phyloP scores from a whole-genome alignment of 2,797 vertebrate species.

The Acanthopagrus latus region DNA sequence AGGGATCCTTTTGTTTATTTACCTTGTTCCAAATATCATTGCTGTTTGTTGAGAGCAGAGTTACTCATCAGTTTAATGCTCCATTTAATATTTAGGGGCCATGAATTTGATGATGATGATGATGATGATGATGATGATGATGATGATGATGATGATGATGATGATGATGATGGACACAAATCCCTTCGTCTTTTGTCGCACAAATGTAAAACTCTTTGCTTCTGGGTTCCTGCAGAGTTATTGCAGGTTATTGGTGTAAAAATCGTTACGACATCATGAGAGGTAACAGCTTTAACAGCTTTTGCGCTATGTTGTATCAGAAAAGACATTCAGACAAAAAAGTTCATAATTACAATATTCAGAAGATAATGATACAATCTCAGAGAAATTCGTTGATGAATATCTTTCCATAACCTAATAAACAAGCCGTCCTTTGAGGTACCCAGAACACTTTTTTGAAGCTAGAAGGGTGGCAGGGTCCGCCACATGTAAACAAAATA shows the following conservation, averaged over 20 bases:
- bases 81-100: constrained; percentile 36
- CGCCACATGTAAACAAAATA: too few species aligned
- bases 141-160: neutral
- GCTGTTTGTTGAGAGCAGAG: constrained; percentile 27
- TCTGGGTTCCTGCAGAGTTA: neutral
- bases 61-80: constrained; percentile 48
- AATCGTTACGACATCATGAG: constrained; percentile 3
- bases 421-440: too few species aligned
- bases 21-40: constrained; percentile 48
- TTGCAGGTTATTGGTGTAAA: constrained; percentile 18
- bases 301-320: too few species aligned
- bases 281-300: constrained; percentile 36
- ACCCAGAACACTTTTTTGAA: too few species aligned
- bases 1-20: constrained; percentile 43
- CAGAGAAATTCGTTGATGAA: too few species aligned
- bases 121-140: constrained; percentile 28
- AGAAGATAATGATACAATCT: too few species aligned
- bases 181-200: neutral
- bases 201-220: constrained; percentile 7
- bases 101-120: constrained; percentile 36
- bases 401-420: too few species aligned
- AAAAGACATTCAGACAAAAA: too few species aligned
- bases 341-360: too few species aligned
- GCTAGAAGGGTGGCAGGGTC: too few species aligned
- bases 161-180: constrained; percentile 45